Evolutionary conservation across 2,888 invertebrate genomes (phyloP).

Genomic region (Platerodrilus igneus): DNA sequence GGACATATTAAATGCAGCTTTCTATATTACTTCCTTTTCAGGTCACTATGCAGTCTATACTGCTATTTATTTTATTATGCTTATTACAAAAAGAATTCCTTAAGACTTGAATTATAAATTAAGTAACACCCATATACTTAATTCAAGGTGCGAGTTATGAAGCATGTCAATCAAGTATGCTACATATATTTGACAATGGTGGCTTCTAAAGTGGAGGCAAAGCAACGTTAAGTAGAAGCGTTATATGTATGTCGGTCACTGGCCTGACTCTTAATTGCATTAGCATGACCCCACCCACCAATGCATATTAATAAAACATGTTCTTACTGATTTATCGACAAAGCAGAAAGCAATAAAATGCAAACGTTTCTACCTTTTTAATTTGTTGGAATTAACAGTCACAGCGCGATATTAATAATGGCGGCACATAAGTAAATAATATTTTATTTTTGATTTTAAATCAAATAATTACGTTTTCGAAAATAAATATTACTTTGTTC

Average conservation of each 20-base stretch:
- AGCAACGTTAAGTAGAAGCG: conserved; percentile 22
- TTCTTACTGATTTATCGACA: conserved; percentile 45
- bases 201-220: conserved; percentile 17
- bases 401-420: conserved; percentile 18
- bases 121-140: conserved; percentile 27
- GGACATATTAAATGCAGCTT: too few species aligned
- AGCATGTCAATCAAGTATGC: conserved; percentile 28
- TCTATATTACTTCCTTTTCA: too few species aligned
- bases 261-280: conserved; percentile 46
- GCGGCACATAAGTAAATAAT: too few species aligned
- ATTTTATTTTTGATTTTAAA: too few species aligned
- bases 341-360: conserved; percentile 40
- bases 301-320: conserved; percentile 48
- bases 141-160: conserved; percentile 25
- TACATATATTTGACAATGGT: conserved; percentile 27
- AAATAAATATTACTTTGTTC: too few species aligned
- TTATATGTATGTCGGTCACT: conserved; percentile 41
- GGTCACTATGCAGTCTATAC: too few species aligned
- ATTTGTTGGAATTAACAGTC: conserved; percentile 34
- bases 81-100: too few species aligned
- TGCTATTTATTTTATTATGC: too few species aligned
- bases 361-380: conserved; percentile 40
- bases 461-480: too few species aligned
- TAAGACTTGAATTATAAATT: conserved; percentile 30
- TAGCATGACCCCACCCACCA: conserved; percentile 47